A percentile compares a stretch with the other conserved stretches of the same genome.
Conservation (phyloP, 2,113 vertebrate species). For the Cochlearius cochlearius region DNA sequence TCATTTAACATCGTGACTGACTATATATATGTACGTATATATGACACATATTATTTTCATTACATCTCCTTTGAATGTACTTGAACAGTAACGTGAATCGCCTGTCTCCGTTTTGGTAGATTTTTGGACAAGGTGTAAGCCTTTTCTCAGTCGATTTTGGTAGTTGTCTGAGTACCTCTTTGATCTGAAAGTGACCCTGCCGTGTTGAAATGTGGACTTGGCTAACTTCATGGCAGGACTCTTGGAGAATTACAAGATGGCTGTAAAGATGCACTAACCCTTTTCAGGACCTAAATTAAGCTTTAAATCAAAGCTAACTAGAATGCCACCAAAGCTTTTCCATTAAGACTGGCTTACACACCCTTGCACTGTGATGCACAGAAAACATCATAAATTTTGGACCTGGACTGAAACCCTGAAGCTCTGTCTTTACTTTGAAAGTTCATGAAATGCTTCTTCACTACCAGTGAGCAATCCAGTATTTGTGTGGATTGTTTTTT, state of each 20-base stretch:
- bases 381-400: slow-evolving; percentile 64
- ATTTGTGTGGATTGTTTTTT: slow-evolving; percentile 62
- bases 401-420: slow-evolving; percentile 31
- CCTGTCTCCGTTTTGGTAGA: background rate
- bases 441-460: slow-evolving; percentile 42
- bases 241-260: slow-evolving; percentile 71
- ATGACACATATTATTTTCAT: background rate
- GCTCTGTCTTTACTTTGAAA: slow-evolving; percentile 36
- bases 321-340: slow-evolving; percentile 65
- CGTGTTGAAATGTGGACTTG: slow-evolving; percentile 65
- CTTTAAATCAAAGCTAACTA: slow-evolving; percentile 73
- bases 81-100: background rate
- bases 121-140: slow-evolving; percentile 3
- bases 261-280: slow-evolving; percentile 70
- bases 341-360: slow-evolving; percentile 67
- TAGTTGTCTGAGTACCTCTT: slow-evolving; percentile 25
- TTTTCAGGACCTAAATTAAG: slow-evolving; percentile 71
- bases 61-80: background rate
- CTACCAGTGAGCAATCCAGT: slow-evolving; percentile 1
- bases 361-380: slow-evolving; percentile 61
- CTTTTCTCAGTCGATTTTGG: slow-evolving; percentile 28
- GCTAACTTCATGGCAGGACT: slow-evolving; percentile 65
- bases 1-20: background rate
- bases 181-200: slow-evolving; percentile 70
- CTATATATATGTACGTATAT: background rate